Evolutionary conservation across 2,888 invertebrate species (phyloP), one percentile per base, ranked within the genome.

Genomic region (Metopia argyrocephala): DNA sequence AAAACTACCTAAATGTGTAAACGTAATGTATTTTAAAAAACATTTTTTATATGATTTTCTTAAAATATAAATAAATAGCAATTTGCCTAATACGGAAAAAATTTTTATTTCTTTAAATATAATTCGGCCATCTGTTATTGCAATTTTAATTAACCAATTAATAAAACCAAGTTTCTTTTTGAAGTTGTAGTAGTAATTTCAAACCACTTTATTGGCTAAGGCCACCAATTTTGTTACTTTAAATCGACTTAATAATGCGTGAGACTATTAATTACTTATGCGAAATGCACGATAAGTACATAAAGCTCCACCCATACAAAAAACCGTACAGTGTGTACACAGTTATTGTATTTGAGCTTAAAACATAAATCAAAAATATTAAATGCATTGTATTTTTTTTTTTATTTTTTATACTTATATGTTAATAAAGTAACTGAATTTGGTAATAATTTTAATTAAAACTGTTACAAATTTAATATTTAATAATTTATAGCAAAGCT

Each of bases 221-320:
- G 25, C 21, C 52, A 52, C 1, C 9, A 23, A 23, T 52, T 21
- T 20, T 15, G 5, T 52, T 15, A 52, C n/a, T n/a, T n/a, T n/a
- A n/a, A n/a, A n/a, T n/a, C n/a, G n/a, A n/a, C n/a, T n/a, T n/a
- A 52, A 15, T 52, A 23, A 52, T 56, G 54, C 54, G 54, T 56
- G n/a, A 15, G 27, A n/a, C n/a, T 25, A 25, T 27, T 27, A 25
- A 15, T 56, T 25, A 56, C 23, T 12, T 1, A 23, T 27, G 25
- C 27, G 4, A 7, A 23, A 54, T 12, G 1, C 23, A 56, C 27
- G 12, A 12, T 54, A 18, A 25, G n/a, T 25, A 54, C 15, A 6
- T 1, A n/a, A 27, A 56, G 54, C 54, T 56, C 54, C 54, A 56
- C 54, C 54, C 54, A 27, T 27, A 25, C 27, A 3, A 12, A 27